Evolutionary conservation across 1,140 invertebrate species (phyloP), one percentile per base, ranked within the genome.

Genomic region (Chlorops oryzae): DNA sequence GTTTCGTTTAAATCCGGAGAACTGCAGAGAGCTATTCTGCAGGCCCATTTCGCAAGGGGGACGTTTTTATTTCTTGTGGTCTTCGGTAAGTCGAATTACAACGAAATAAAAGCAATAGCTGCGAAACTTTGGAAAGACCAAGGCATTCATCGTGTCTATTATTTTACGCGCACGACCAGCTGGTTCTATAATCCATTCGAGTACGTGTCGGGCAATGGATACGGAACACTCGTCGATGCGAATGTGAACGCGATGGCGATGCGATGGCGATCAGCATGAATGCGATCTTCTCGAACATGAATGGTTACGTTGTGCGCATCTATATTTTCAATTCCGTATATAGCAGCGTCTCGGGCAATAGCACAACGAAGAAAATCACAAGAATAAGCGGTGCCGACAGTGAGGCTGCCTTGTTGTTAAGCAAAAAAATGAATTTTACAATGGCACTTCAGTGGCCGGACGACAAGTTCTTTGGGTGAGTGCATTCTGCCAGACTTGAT

Each of bases 301-400:
- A 35, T 10, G 59, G 59, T 0, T 71, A 71, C 62, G 61, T 65
- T 1, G 0, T 71, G 38, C 55, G 59, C 0, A 50, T 68, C 2
- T 63, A 71, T 42, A 65, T 70, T 27, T 71, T 70, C 32, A 57
- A 44, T 37, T 66, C 65, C 2, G 62, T 66, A 5, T 71, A 62
- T 23, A 55, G 65, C 3, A 42, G 53, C 2, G 50, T 64, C 2
- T 13, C 53, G 9, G 2, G 54, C 0, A 60, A 68, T 25, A 28
- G 23, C 5, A 3, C 45, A 2, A 56, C 58, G 15, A 58, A 58
- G 2, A 13, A 55, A 24, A 40, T 68, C 17, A 40, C 44, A 1
- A 38, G 50, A 0, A 41, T 59, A n/a, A 52, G 50, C 0, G 68
- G 68, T 5, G 57, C 58, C 15, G 68, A 71, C 50, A 59, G 56